These are phyloP conservation scores for Dryas iulia DNA, from an alignment of 1,140 invertebrate genomes.

Conservation along the genomic window DNA sequence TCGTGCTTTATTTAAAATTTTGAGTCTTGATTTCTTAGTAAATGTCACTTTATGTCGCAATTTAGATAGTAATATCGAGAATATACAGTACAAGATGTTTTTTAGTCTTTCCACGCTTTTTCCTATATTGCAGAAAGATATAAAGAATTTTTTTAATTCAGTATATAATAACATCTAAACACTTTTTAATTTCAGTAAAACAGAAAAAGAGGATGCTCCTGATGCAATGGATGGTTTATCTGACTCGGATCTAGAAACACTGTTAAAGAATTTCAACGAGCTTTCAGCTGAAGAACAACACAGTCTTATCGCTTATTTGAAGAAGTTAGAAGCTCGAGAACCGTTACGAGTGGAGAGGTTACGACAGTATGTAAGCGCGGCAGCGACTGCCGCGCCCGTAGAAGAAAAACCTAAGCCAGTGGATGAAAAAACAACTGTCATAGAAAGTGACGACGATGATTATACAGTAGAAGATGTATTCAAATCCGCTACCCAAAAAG, in stretches of 20 bases:
- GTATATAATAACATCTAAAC: neutral
- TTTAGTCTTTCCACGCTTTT: too few relatives aligned
- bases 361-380: constrained; percentile 66
- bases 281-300: constrained; percentile 89
- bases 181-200: constrained; percentile 31
- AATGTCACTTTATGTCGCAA: too few relatives aligned
- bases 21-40: too few relatives aligned
- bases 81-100: too few relatives aligned
- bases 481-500: constrained; percentile 65
- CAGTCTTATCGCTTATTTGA: constrained; percentile 87
- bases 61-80: too few relatives aligned
- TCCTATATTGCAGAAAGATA: neutral
- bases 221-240: constrained; percentile 86
- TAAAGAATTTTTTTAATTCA: neutral
- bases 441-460: constrained; percentile 69
- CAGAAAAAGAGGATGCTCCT: constrained; percentile 48
- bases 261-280: constrained; percentile 88
- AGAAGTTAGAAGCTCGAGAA: constrained; percentile 87
- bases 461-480: constrained; percentile 72
- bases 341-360: constrained; percentile 86
- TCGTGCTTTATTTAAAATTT: too few relatives aligned
- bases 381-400: constrained; percentile 31
- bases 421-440: constrained; percentile 22
- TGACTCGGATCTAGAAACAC: constrained; percentile 86
- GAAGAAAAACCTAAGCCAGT: neutral